Base-by-base conservation (phyloP, 2,113 vertebrate species). In the Odontesthes bonariensis region DNA sequence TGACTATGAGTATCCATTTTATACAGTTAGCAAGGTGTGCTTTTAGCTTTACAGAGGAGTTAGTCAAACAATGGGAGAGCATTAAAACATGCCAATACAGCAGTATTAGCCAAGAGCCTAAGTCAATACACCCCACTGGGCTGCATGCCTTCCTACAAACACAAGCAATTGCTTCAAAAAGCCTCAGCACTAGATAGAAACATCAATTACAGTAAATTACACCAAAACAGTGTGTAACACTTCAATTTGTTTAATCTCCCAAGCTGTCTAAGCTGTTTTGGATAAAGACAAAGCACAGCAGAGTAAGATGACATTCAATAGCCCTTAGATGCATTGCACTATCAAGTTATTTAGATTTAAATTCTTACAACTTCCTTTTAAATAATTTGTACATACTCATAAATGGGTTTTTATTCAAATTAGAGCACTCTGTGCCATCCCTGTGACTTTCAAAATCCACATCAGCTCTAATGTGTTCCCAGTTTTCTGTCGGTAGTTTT, bases 201-300 rank as follows among this genome's bases (percentile, higher is more conserved):
- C 89, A 91, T 92, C 90, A 90, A 91, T 93, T 92, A 92, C 85
- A 86, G 86, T 87, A 90, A 92, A 91, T 92, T 91, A 91, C 83
- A 90, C 81, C 79, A 85, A 91, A 92, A 93, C 88, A 91, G 73
- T 86, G 81, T 80, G 86, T 75, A 91, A 92, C 86, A 86, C 88
- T 90, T 89, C 83, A 82, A 89, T 89, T 92, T 88, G 86, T 90
- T 91, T 91, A 86, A 91, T 89, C 89, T 90, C 61, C 55, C 51
- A 67, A 81, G 84, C 81, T 85, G 82, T 82, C 84, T 75, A 77
- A 81, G 82, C 23, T 72, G 82, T 79, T 89, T 76, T 78, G 61
- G 86, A 85, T 88, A 81, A 88, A 89, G 91, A 44, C 27, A 70
- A 59, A 70, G 88, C 62, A 68, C 54, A 84, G 69, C 71, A 70